Base-by-base conservation (phyloP, 2,888 invertebrate genomes). In the Eretmocerus hayati region DNA sequence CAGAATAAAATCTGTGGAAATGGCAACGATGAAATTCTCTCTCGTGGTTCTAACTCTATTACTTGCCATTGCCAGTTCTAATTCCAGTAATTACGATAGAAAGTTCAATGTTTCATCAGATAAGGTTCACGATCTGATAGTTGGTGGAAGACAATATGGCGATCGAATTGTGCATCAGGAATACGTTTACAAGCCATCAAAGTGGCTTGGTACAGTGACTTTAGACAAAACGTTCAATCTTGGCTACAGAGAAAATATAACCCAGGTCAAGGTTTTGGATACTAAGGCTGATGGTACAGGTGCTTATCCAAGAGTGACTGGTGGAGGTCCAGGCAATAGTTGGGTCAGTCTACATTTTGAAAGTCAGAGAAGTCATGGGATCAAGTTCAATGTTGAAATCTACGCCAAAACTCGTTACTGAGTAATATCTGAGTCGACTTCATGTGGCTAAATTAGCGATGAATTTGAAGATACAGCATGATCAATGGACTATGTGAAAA, bases 221-320 rank as follows among this genome's bases (percentile, higher is more conserved):
- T 6, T 26, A 9, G 8, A 26, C 8, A 26, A 26, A 26, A 11
- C 11, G 6, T 26, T 26, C 26, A 26, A 26, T 11, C 8, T 26
- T 11, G 11, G 8, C 11, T 9, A 26, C 31, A n/a, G 32, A 26
- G 31, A 21, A n/a, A 36, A 36, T 11, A 36, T 36, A 5, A 36
- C 36, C 19, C 19, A 53, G 53, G 18, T 36, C 16, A 36, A 16
- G 16, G 36, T 19, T 36, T 18, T 16, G n/a, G 36, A 36, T 19
- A 16, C 16, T 16, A 36, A 39, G 16, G 16, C 13, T 20, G 16
- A 20, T 13, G 39, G 15, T 13, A 41, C 26, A 13, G 30, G 40
- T 30, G 40, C 40, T n/a, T 30, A 18, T 18, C 30, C 19, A 13
- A 9, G 11, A 8, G 11, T 41, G 9, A 41, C 31, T 9, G 19